A percentile compares a stretch with the other conserved stretches of the same genome.
Evolutionary conservation across 2,797 vertebrate genomes (phyloP).

Genomic region (Champsocephalus gunnari): DNA sequence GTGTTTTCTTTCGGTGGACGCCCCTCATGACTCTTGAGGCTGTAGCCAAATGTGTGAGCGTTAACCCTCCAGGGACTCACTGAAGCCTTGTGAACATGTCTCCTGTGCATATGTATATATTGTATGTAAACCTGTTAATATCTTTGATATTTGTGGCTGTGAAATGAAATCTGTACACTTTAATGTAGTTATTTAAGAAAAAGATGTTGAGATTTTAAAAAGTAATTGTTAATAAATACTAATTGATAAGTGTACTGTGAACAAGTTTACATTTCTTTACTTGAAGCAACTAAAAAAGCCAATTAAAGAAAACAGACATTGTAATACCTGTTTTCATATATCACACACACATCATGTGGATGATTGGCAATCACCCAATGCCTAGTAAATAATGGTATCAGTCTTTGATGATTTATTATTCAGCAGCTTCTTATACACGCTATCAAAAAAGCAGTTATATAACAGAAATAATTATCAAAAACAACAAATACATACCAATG

Average conservation of each 20-base stretch:
- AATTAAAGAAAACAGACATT: neutral
- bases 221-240: conserved; percentile 79
- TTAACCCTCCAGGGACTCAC: conserved; percentile 52
- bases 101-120: conserved; percentile 79
- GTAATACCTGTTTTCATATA: neutral
- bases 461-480: neutral
- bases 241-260: conserved; percentile 56
- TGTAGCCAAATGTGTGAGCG: conserved; percentile 71
- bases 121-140: conserved; percentile 80
- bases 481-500: neutral
- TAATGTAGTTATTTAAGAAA: conserved; percentile 79
- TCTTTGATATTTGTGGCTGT: conserved; percentile 73
- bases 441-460: neutral
- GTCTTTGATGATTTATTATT: neutral
- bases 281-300: neutral
- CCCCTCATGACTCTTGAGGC: conserved; percentile 55
- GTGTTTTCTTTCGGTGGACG: conserved; percentile 24
- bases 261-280: neutral
- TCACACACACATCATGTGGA: neutral
- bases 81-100: conserved; percentile 68
- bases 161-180: conserved; percentile 58
- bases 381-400: neutral
- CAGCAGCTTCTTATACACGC: neutral
- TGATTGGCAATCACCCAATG: neutral
- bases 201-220: conserved; percentile 33